Evolutionary conservation across 2,797 vertebrate species (phyloP), one percentile per base, ranked within the genome.

Genomic region (Falco rusticolus): DNA sequence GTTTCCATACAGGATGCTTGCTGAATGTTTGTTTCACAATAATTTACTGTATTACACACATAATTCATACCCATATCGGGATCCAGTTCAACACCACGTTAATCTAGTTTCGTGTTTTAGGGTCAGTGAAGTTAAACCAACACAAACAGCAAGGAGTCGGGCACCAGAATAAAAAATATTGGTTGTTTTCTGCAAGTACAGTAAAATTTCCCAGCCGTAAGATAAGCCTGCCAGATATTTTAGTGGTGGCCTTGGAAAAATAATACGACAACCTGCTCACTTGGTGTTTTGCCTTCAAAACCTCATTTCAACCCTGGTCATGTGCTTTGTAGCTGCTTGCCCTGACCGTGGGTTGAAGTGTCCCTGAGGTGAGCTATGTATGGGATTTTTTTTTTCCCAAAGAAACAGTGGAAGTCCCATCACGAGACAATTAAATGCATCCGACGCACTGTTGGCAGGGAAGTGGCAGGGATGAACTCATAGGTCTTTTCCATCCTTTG

Each of bases 1-100:
- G 96, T 98, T 98, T 98, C 98, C 98, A 92, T 98, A 71, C 93
- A 95, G 47, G 77, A 91, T 90, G 88, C 96, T 97, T 20, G 83
- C 76, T 57, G 84, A 78, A 11, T 89, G 87, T 94, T 96, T 89
- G 91, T 87, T 95, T 92, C 96, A 91, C 81, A 43, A 18, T 75
- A 76, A 95, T 96, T 95, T 80, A 89, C 90, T 95, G 84, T 34
- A 16, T 93, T 94, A 84, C 93, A 94, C 96, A 76, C 81, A 84
- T 51, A 84, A 51, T 76, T 97, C 87, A 48, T 77, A 78, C 16
- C 84, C 90, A 51, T 51, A 71, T 61, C 12, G 18, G 86, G 78
- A 86, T 68, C 41, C 43, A 3, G 69, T 85, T 94, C 92, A n/a
- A 87, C 50, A 34, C 78, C 11, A 2, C 22, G 5, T 43, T 78